Evolutionary conservation across 2,113 vertebrate species (phyloP), one percentile per base, ranked within the genome.

Genomic region (Dipodomys spectabilis): DNA sequence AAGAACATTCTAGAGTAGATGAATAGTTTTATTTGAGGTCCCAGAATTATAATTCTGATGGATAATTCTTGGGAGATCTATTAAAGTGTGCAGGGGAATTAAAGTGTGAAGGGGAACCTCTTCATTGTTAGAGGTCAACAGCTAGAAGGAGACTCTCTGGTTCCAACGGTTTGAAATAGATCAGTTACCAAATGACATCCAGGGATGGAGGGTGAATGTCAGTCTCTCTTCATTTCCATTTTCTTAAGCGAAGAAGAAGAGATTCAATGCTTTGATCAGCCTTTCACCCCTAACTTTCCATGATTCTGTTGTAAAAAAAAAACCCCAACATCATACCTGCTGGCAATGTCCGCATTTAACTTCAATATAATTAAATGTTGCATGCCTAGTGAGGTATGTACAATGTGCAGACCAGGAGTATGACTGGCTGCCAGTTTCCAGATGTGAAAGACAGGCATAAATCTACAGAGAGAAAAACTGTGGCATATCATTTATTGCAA

Each of bases 1-100:
- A 80, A 60, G 20, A 45, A 71, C 13, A 5, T 78, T 65, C n/a
- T 0, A 1, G 71, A 28, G 7, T 62, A 80, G 79, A 79, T 10
- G 27, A 73, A 35, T 81, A 81, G 53, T 92, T 39, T 92, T 39
- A 57, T 39, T 93, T 93, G 93, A 74, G 83, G 44, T 23, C 75
- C 25, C 16, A n/a, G 32, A 4, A 7, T 80, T 75, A n/a, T n/a
- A n/a, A n/a, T 71, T 19, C 53, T 82, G 28, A 62, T 67, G 9
- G 23, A 20, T 28, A 69, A 79, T 64, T 30, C 20, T 19, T 62
- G 0, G 78, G 49, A 74, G 45, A 1, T 60, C 8, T 69, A 22
- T 23, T 67, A 64, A 68, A 12, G 16, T 28, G 23, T 85, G 18
- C 39, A 80, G 79, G 72, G 64, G 39, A 39, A 22, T 23, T 67